Evolutionary conservation across 2,888 invertebrate genomes (phyloP), one percentile per base, ranked within the genome.

Genomic region (Ashinkailepas kermadecensis): DNA sequence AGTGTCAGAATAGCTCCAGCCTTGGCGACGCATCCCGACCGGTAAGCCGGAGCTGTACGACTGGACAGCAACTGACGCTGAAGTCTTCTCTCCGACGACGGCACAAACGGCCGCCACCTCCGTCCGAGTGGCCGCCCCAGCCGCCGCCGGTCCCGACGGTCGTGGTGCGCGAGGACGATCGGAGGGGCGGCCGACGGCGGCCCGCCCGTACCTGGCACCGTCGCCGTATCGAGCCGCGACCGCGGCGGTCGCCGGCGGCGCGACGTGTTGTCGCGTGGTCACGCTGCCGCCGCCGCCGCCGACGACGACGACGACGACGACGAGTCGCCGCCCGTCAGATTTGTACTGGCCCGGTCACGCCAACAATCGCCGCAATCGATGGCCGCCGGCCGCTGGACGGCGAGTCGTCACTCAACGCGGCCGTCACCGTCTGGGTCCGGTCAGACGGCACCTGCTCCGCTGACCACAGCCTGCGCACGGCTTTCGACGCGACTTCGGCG

Each of bases 281-380:
- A 39, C 39, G 39, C 39, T 4, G 39, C 39, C 39, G 39, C 39
- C 39, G 39, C 39, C 39, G 39, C 4, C 39, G 56, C 2, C 58
- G 6, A 18, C 23, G 62, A 8, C 10, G 65, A n/a, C n/a, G n/a
- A n/a, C n/a, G 56, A 11, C 58, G 6, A 18, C 23, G 62, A 8
- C 10, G 65, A n/a, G 13, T 9, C 21, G n/a, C 11, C 56, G n/a
- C 39, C 58, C 54, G 58, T 21, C 65, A 39, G 39, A 64, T 64
- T 70, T 78, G 59, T 65, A 74, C 21, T 18, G 74, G 10, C 10
- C 13, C 54, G 54, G 74, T 74, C 74, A 74, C 74, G 74, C 74
- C 21, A 74, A 74, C 74, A 74, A 56, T 56, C 54, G 74, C 15
- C 74, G 21, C 11, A 74, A 74, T 74, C 74, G 74, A 74, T 74